A percentile compares a stretch with the other conserved stretches of the same genome.
Evolutionary conservation across 2,113 vertebrate genomes (phyloP).

Genomic region (Protomyctophum bolini): DNA sequence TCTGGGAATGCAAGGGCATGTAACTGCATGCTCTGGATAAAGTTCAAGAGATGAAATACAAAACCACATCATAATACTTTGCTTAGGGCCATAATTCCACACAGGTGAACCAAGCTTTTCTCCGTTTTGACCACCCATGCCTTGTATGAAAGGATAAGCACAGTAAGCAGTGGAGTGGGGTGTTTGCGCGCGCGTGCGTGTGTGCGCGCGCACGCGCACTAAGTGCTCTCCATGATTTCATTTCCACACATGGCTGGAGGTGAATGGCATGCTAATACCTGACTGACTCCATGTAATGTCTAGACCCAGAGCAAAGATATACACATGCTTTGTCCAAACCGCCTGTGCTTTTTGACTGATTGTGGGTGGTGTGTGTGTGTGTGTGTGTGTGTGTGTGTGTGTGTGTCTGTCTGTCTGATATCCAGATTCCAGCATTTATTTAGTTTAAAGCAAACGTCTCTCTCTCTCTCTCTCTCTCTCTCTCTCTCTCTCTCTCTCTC

Average conservation of each 20-base stretch:
- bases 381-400: not conserved
- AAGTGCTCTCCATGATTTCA: not conserved
- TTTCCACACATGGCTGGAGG: slow-evolving; percentile 45
- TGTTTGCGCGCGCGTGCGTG: not conserved
- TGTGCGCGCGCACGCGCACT: not conserved
- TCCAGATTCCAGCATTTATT: too few relatives aligned
- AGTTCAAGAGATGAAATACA: slow-evolving; percentile 78
- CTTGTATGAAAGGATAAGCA: slow-evolving; percentile 34
- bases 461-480: too few relatives aligned
- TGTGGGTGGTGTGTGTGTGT: not conserved
- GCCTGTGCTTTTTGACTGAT: not conserved
- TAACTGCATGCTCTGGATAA: slow-evolving; percentile 64
- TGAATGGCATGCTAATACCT: slow-evolving; percentile 50
- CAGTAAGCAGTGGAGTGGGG: slow-evolving; percentile 15
- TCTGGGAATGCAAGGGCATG: slow-evolving; percentile 73
- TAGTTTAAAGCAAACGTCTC: too few relatives aligned
- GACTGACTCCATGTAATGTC: slow-evolving; percentile 20
- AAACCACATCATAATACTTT: slow-evolving; percentile 77
- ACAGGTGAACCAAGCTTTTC: slow-evolving; percentile 63
- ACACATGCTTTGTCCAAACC: slow-evolving; percentile 7
- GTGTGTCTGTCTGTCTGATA: not conserved
- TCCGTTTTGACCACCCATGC: slow-evolving; percentile 71
- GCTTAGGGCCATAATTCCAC: slow-evolving; percentile 71
- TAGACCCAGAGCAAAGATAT: slow-evolving; percentile 26
- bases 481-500: too few relatives aligned